Percentiles rank a stretch among this genome's conserved stretches.
These are phyloP conservation scores for Philereme vetulata DNA, from an alignment of 2,888 invertebrate species.

Conservation along the genomic window DNA sequence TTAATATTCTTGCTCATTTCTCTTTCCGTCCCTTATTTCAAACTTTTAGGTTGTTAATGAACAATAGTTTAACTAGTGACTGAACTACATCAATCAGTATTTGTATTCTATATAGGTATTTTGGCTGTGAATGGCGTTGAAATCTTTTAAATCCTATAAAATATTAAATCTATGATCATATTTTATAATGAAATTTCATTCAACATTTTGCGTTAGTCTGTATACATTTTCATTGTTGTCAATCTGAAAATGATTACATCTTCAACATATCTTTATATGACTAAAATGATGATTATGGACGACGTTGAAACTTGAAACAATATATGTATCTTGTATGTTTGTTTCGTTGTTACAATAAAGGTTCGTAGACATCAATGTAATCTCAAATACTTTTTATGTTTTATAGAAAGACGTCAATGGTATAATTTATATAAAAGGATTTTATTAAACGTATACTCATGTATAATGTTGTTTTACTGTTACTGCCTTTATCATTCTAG, in stretches of 20 bases:
- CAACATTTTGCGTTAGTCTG: constrained; percentile 5
- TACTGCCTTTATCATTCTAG: background rate
- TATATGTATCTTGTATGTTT: background rate
- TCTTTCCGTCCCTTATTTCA: constrained; percentile 69
- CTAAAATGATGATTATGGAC: background rate
- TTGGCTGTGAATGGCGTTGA: constrained; percentile 39
- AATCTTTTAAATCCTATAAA: constrained; percentile 23
- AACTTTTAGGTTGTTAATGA: constrained; percentile 37
- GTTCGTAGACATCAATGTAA: background rate
- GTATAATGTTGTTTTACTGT: constrained; percentile 40
- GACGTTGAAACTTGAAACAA: background rate
- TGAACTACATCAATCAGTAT: constrained; percentile 29
- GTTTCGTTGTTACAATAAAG: background rate
- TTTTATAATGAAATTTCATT: constrained; percentile 30
- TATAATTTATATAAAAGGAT: constrained; percentile 52
- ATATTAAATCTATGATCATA: constrained; percentile 17
- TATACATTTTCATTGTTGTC: constrained; percentile 18
- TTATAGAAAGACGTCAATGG: background rate
- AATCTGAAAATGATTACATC: constrained; percentile 11
- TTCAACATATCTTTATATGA: constrained; percentile 9
- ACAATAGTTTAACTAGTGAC: constrained; percentile 22
- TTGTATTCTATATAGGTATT: constrained; percentile 33
- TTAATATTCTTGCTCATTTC: constrained; percentile 68
- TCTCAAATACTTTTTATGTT: background rate
- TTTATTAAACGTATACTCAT: constrained; percentile 69